Evolutionary conservation across 2,888 invertebrate species (phyloP).

Genomic region (Sarcophaga variegata): DNA sequence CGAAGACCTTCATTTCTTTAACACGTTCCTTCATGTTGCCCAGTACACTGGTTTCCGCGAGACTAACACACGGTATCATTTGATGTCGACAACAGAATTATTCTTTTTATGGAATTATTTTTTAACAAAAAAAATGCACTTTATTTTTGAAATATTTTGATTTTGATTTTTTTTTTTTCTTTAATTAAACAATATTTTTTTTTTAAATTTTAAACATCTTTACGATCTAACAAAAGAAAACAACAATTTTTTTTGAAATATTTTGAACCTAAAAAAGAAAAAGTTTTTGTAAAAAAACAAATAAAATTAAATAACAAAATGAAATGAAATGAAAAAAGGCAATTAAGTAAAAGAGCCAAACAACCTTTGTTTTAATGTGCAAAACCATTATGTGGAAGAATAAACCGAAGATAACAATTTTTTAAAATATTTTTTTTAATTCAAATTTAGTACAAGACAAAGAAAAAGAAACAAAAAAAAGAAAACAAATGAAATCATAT

Average conservation of each 20-base stretch:
- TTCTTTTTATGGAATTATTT: conserved; percentile 18
- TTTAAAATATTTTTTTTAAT: not conserved
- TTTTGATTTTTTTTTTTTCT: not conserved
- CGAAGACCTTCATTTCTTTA: conserved; percentile 83
- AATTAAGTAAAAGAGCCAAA: conserved; percentile 31
- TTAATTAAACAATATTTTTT: conserved; percentile 8
- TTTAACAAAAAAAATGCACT: not conserved
- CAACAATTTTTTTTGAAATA: not conserved
- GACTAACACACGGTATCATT: conserved; percentile 82
- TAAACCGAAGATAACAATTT: not conserved
- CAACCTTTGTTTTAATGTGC: conserved; percentile 1
- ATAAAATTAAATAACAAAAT: conserved; percentile 4
- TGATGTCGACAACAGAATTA: conserved; percentile 64
- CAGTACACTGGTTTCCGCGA: conserved; percentile 83
- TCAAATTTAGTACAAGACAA: not conserved
- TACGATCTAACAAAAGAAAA: conserved; percentile 30
- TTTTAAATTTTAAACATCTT: conserved; percentile 38
- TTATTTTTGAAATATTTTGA: not conserved
- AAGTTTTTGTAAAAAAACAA: conserved; percentile 17
- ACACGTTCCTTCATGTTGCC: conserved; percentile 83
- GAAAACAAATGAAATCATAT: conserved; percentile 6
- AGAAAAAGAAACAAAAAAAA: not conserved
- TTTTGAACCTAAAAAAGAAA: conserved; percentile 41
- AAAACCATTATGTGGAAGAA: conserved; percentile 12
- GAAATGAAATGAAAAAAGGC: not conserved